These are phyloP conservation scores for Euschistus heros DNA, from an alignment of 1,140 invertebrate genomes.

Conservation along the genomic window DNA sequence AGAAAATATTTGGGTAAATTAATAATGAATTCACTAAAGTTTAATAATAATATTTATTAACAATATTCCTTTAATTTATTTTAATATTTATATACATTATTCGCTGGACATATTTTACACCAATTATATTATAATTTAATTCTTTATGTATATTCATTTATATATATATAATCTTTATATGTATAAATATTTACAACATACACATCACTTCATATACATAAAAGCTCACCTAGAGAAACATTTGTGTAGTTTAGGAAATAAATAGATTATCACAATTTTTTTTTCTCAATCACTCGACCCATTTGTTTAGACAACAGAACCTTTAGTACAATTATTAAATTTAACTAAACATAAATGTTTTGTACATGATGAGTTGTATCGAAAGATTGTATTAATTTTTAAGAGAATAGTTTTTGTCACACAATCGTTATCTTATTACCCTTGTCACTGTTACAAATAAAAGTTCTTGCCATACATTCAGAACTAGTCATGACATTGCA, in stretches of 20 bases:
- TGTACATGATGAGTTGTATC: too few relatives aligned
- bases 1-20: too few relatives aligned
- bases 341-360: too few relatives aligned
- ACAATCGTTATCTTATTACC: too few relatives aligned
- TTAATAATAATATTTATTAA: conserved; percentile 18
- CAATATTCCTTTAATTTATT: conserved; percentile 17
- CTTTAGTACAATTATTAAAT: background rate
- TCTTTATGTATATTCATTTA: conserved; percentile 1
- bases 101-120: conserved; percentile 17
- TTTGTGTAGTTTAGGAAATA: conserved; percentile 5
- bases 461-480: too few relatives aligned
- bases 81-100: conserved; percentile 7
- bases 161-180: conserved; percentile 5
- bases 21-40: background rate
- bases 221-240: conserved; percentile 7
- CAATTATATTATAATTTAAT: conserved; percentile 11
- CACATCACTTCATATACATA: conserved; percentile 8
- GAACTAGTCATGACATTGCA: too few relatives aligned
- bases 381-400: too few relatives aligned
- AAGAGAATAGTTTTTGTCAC: too few relatives aligned
- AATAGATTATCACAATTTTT: conserved; percentile 16
- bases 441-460: too few relatives aligned
- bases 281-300: background rate
- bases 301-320: background rate
- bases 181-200: conserved; percentile 13